Conservation (phyloP, 1,140 invertebrate genomes). For the Globodera rostochiensis region DNA sequence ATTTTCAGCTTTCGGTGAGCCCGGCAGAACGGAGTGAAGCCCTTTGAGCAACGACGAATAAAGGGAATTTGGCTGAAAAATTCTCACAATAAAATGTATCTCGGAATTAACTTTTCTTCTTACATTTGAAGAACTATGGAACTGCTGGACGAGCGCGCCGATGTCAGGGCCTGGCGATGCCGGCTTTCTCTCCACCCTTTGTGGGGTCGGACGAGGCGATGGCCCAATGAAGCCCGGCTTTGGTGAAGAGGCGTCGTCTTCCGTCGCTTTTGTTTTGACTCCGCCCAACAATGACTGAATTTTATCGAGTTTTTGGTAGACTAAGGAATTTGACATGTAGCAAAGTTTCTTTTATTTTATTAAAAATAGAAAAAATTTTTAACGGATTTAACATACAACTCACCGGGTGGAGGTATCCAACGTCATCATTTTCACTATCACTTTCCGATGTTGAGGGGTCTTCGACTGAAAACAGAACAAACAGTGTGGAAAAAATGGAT, state of each 20-base stretch:
- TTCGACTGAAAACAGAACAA: slow-evolving; percentile 18
- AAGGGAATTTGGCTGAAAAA: slow-evolving; percentile 34
- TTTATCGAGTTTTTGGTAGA: neutral
- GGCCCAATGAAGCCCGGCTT: slow-evolving; percentile 11
- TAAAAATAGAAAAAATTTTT: neutral
- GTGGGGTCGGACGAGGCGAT: neutral
- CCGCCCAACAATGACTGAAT: neutral
- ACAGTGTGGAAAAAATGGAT: no score
- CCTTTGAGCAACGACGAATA: slow-evolving; percentile 49
- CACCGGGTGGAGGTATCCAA: slow-evolving; percentile 50
- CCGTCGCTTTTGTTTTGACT: neutral
- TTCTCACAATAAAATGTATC: neutral
- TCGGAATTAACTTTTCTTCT: neutral
- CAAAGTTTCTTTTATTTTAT: no score
- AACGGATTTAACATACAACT: neutral
- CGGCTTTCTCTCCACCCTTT: neutral
- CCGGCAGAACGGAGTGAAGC: slow-evolving; percentile 36
- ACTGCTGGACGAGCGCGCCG: slow-evolving; percentile 13
- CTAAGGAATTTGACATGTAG: no score
- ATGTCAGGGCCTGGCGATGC: neutral
- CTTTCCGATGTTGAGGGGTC: slow-evolving; percentile 45
- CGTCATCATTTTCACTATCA: slow-evolving; percentile 36
- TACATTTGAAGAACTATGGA: slow-evolving; percentile 32
- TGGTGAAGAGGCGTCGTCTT: neutral
- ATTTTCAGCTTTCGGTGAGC: slow-evolving; percentile 16